A percentile compares a stretch with the other conserved stretches of the same genome.
These are phyloP conservation scores for Neotragus moschatus DNA, from an alignment of 2,113 vertebrate species.

Conservation along the genomic window DNA sequence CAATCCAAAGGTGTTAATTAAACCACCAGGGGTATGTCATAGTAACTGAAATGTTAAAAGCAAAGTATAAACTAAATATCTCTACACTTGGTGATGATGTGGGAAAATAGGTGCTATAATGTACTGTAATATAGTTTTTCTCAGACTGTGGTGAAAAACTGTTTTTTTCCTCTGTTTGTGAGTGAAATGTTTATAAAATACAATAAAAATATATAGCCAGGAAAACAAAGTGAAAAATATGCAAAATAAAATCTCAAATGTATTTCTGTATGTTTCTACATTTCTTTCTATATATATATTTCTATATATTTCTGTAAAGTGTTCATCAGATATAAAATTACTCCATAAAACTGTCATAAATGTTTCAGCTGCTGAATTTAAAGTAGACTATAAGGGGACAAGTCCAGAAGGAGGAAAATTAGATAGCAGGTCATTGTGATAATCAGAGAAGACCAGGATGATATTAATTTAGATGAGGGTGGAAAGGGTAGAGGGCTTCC, in stretches of 20 bases:
- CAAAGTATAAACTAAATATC: background rate
- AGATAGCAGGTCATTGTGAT: background rate
- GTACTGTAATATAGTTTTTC: background rate
- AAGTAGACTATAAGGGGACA: background rate
- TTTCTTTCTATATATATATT: background rate
- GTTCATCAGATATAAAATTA: background rate
- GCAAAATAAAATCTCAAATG: background rate
- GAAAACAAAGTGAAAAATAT: background rate
- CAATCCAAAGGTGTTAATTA: background rate
- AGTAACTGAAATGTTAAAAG: background rate
- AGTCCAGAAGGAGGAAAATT: background rate
- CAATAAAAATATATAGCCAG: background rate
- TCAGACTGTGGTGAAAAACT: background rate
- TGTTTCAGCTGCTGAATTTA: background rate
- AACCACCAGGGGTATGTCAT: background rate
- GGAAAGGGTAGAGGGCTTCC: background rate
- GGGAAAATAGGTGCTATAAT: background rate
- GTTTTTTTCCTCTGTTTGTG: background rate
- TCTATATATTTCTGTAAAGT: background rate
- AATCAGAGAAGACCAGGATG: background rate
- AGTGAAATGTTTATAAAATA: background rate
- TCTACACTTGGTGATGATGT: background rate
- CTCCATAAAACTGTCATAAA: background rate
- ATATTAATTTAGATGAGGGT: background rate
- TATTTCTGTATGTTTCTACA: background rate